Evolutionary conservation across 2,113 vertebrate species (phyloP).

Genomic region (Dicerorhinus sumatrensis): DNA sequence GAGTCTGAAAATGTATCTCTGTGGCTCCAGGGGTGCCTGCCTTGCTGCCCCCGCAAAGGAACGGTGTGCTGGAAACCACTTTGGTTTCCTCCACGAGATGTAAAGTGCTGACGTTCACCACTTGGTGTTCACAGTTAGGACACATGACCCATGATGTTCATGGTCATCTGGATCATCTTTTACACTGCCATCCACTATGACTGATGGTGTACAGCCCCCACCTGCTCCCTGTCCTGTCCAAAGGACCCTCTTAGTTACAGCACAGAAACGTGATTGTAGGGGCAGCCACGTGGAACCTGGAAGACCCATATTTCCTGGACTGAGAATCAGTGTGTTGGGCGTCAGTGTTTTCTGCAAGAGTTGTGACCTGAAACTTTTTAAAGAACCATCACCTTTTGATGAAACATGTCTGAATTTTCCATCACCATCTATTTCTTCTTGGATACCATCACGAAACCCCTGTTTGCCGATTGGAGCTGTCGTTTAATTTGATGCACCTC

Average conservation of each 20-base stretch:
- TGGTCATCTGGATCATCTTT: conserved; percentile 99
- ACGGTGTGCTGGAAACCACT: background rate
- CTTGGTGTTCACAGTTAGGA: background rate
- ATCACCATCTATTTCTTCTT: conserved; percentile 73
- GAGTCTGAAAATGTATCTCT: background rate
- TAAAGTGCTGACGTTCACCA: background rate
- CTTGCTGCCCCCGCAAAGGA: background rate
- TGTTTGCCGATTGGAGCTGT: conserved; percentile 78
- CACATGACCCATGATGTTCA: too few species aligned
- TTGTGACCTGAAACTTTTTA: conserved; percentile 84
- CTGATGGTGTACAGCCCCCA: conserved; percentile 83
- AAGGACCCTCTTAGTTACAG: conserved; percentile 76
- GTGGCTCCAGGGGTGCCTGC: background rate
- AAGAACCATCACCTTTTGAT: conserved; percentile 85
- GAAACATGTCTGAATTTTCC: conserved; percentile 84
- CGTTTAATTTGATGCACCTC: conserved; percentile 80
- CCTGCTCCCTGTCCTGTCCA: conserved; percentile 63
- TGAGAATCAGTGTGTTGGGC: conserved; percentile 72
- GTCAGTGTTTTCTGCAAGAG: conserved; percentile 68
- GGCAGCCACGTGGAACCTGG: conserved; percentile 53
- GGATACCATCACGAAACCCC: conserved; percentile 77
- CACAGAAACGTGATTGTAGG: conserved; percentile 72
- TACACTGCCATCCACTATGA: conserved; percentile 99
- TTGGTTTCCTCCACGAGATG: background rate
- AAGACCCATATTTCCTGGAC: conserved; percentile 81